These are phyloP conservation scores for Eilema griseolum DNA, from an alignment of 2,888 invertebrate species.

Conservation along the genomic window DNA sequence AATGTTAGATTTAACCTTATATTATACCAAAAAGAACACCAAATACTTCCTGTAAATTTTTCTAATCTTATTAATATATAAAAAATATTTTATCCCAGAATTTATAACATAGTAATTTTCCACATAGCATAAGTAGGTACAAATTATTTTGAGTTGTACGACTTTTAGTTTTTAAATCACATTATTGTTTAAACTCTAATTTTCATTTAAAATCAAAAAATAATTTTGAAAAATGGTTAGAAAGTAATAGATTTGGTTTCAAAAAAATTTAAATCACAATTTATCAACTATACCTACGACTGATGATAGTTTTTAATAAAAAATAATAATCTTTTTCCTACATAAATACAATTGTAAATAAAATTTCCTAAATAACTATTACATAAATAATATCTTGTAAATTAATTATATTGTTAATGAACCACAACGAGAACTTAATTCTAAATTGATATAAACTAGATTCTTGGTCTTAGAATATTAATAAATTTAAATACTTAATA, in stretches of 20 bases:
- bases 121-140: slow-evolving; percentile 45
- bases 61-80: slow-evolving; percentile 79
- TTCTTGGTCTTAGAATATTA: slow-evolving; percentile 51
- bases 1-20: slow-evolving; percentile 51
- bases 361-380: slow-evolving; percentile 56
- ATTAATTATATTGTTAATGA: slow-evolving; percentile 61
- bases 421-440: slow-evolving; percentile 85
- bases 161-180: slow-evolving; percentile 40
- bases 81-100: slow-evolving; percentile 59
- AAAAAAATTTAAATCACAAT: slow-evolving; percentile 39
- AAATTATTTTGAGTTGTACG: slow-evolving; percentile 30
- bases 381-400: slow-evolving; percentile 52
- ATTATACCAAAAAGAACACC: slow-evolving; percentile 77
- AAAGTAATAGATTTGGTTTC: slow-evolving; percentile 25
- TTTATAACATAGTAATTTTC: slow-evolving; percentile 38
- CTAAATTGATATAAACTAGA: slow-evolving; percentile 82
- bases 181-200: slow-evolving; percentile 41
- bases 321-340: slow-evolving; percentile 61
- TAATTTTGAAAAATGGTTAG: slow-evolving; percentile 11
- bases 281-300: slow-evolving; percentile 71
- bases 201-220: slow-evolving; percentile 14
- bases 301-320: slow-evolving; percentile 75
- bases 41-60: slow-evolving; percentile 77
- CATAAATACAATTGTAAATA: slow-evolving; percentile 67
- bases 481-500: slow-evolving; percentile 40